phyloP scores from a whole-genome alignment of 1,140 invertebrate genomes.

The Ips typographus region DNA sequence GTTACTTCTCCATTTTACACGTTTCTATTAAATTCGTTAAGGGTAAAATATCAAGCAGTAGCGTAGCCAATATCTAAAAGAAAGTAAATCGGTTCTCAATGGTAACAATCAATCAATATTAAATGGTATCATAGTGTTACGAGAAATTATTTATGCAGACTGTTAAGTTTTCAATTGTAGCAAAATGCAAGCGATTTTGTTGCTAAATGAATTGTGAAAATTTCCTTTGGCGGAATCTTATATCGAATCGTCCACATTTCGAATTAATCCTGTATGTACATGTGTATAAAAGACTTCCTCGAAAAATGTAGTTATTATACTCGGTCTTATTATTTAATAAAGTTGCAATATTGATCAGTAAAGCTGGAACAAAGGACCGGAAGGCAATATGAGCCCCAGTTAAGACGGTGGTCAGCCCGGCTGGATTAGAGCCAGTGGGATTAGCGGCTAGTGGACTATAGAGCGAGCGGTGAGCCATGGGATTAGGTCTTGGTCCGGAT shows the following conservation, averaged over 20 bases:
- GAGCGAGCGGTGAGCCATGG: slow-evolving; percentile 51
- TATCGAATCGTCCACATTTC: no score
- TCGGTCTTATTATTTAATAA: slow-evolving; percentile 52
- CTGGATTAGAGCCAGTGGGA: slow-evolving; percentile 52
- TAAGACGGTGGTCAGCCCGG: slow-evolving; percentile 53
- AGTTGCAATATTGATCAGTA: slow-evolving; percentile 53
- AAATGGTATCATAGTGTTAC: no score
- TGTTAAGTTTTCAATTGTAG: no score
- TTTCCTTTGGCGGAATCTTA: slow-evolving; percentile 7
- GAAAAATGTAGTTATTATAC: slow-evolving; percentile 44
- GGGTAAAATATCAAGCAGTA: not conserved
- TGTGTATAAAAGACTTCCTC: slow-evolving; percentile 15
- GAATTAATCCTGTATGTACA: slow-evolving; percentile 31
- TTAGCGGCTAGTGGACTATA: slow-evolving; percentile 54
- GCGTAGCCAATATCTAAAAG: not conserved
- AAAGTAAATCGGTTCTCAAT: no score
- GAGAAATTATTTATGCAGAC: no score
- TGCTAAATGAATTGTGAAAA: slow-evolving; percentile 8
- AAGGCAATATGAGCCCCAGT: slow-evolving; percentile 52
- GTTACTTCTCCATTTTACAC: slow-evolving; percentile 50
- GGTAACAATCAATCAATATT: no score
- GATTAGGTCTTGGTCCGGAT: slow-evolving; percentile 50
- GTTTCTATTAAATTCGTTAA: slow-evolving; percentile 43
- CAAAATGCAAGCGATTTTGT: no score
- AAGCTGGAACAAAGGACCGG: slow-evolving; percentile 49